These are phyloP conservation scores for Athalia rosae DNA, from an alignment of 2,888 invertebrate genomes.

Conservation along the genomic window DNA sequence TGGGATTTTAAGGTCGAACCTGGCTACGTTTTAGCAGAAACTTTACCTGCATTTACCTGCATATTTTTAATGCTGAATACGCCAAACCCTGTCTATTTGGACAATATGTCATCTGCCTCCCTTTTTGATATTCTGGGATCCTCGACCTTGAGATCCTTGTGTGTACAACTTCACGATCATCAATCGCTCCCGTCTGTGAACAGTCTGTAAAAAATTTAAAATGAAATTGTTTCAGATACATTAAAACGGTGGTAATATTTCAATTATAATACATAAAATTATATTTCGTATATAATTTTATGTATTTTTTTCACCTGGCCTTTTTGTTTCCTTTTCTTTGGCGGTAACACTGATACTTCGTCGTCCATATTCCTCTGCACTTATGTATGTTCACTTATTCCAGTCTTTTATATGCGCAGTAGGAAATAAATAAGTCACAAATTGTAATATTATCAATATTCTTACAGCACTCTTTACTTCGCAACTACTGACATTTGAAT, in stretches of 20 bases:
- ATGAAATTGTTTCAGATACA: not conserved
- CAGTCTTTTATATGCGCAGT: too few relatives aligned
- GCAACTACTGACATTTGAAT: too few relatives aligned
- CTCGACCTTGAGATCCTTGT: conserved; percentile 20
- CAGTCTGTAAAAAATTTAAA: conserved; percentile 8
- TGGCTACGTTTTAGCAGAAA: not conserved
- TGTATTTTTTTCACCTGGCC: conserved; percentile 29
- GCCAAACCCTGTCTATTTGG: conserved; percentile 16
- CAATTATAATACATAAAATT: conserved; percentile 9
- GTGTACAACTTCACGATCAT: conserved; percentile 26
- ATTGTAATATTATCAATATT: too few relatives aligned
- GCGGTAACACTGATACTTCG: conserved; percentile 12
- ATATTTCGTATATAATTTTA: too few relatives aligned
- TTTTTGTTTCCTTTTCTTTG: conserved; percentile 14
- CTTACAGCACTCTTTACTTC: too few relatives aligned
- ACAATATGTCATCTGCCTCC: conserved; percentile 20
- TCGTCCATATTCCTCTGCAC: conserved; percentile 13
- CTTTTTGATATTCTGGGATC: conserved; percentile 17
- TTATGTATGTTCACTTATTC: too few relatives aligned
- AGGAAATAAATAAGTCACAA: too few relatives aligned
- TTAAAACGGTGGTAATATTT: conserved; percentile 1
- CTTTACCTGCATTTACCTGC: conserved; percentile 46
- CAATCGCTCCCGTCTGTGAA: conserved; percentile 20
- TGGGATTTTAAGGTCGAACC: conserved; percentile 1
- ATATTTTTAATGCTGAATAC: conserved; percentile 27